These are phyloP conservation scores for Pomacea maculata DNA, from an alignment of 1,140 invertebrate species.

Conservation along the genomic window DNA sequence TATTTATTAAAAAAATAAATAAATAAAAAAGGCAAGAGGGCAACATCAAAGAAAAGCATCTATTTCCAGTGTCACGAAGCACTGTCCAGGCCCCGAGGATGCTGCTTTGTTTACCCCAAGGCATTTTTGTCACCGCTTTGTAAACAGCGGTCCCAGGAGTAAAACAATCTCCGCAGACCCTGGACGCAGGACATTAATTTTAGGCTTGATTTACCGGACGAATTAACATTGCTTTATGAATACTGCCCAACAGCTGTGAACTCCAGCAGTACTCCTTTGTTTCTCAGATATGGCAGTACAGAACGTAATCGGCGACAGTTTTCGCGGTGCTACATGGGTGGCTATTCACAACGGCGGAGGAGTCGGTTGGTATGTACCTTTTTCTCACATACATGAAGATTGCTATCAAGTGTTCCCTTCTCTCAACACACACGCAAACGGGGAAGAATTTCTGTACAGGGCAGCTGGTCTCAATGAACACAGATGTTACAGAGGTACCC, in stretches of 20 bases:
- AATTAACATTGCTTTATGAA: too few relatives aligned
- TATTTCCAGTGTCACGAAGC: too few relatives aligned
- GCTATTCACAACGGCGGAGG: constrained; percentile 78
- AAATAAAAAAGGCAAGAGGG: too few relatives aligned
- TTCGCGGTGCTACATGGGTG: constrained; percentile 78
- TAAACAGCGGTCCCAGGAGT: too few relatives aligned
- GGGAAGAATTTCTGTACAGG: background rate
- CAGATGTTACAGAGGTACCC: background rate
- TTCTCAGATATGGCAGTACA: constrained; percentile 76
- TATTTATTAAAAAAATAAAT: background rate
- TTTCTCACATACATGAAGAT: background rate
- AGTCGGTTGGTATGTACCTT: constrained; percentile 70
- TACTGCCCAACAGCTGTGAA: too few relatives aligned
- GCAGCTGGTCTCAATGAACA: background rate
- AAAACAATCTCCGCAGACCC: too few relatives aligned
- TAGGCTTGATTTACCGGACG: too few relatives aligned
- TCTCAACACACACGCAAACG: background rate
- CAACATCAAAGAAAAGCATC: too few relatives aligned
- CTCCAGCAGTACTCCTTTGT: background rate
- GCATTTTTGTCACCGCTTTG: too few relatives aligned
- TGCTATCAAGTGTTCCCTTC: background rate
- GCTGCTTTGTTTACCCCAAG: too few relatives aligned
- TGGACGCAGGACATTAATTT: too few relatives aligned
- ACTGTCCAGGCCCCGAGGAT: too few relatives aligned
- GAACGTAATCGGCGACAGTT: constrained; percentile 75